Base-by-base conservation (phyloP, 1,140 invertebrate species). In the Drepana arcuata region DNA sequence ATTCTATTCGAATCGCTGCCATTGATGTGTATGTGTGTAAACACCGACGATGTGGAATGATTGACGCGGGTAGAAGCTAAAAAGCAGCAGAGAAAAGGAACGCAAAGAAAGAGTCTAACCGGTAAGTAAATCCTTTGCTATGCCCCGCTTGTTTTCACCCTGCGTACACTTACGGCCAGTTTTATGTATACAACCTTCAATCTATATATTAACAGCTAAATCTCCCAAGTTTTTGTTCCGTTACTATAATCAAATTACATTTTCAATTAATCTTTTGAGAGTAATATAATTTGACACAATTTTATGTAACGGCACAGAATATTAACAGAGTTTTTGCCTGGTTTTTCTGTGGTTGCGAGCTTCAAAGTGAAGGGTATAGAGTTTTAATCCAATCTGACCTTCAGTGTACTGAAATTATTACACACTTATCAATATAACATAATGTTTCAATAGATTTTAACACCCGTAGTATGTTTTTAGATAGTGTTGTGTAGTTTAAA, bases 61-160 rank as follows among this genome's bases (percentile, higher is more conserved):
- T 69, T 68, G 55, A 57, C 40, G 41, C 55, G 45, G 53, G 63
- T 90, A 95, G 93, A 94, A 89, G 92, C 91, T 89, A 94, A 94
- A 93, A 94, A 94, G 90, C 90, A 92, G 85, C 90, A 91, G 87
- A 92, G 91, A 87, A 93, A 92, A 87, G 71, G 52, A 50, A 10
- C 24, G 24, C 73, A 77, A 27, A 72, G 78, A 60, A 93, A 93
- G 88, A 93, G 91, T 82, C 84, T 92, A 84, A 87, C 91, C 89
- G 92, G 92, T 93, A 91, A 93, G 77, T 75, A 52, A 38, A 41
- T 64, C 75, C 75, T 69, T 55, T 58, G 70, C 75, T 78, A 64
- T 42, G 47, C 52, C 67, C 65, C 44, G 71, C 74, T 75, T 71
- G 23, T 23, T n/a, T 25, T 27, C 26, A 50, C 42, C 57, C 51